Evolutionary conservation across 2,888 invertebrate genomes (phyloP), one percentile per base, ranked within the genome.

Genomic region (Carpatolechia fugitivella): DNA sequence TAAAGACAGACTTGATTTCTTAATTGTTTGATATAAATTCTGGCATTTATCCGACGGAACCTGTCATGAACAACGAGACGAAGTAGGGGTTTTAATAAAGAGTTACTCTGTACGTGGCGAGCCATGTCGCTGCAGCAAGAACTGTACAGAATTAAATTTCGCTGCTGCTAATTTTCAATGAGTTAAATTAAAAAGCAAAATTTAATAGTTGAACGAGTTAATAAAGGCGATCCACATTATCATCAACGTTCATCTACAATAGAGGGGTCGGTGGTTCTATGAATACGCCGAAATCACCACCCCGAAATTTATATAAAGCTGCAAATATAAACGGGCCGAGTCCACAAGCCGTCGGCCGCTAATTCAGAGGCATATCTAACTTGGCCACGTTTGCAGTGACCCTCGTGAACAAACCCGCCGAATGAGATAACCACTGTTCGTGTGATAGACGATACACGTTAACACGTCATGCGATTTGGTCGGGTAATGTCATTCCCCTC

Each of bases 221-320:
- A 68, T 64, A 29, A 63, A 67, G 63, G 61, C 67, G 68, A 74
- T 85, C 82, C 80, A 84, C 66, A 72, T 76, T 78, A 84, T 72
- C 70, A 72, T 70, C 72, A 72, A 70, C 80, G 74, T 70, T 64
- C 67, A 63, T 65, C 64, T 63, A 70, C 66, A 69, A 65, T 63
- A 62, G 72, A 66, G 71, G 76, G 70, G 69, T 60, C 64, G 69
- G 70, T 67, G 69, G 72, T 68, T 68, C 69, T 70, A 68, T 72
- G 74, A 78, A 74, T 70, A 64, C 72, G 65, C 65, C 71, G 69
- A 72, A 79, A 79, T 79, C 78, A 71, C 77, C 74, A 78, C 80
- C 82, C 83, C 75, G 67, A 78, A 81, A 82, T 81, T 80, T 80
- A 80, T 80, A 82, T 77, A 62, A 82, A 69, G 64, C 80, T 69